A percentile compares a stretch with the other conserved stretches of the same genome.
phyloP scores from a whole-genome alignment of 2,888 invertebrate genomes.

The Andrena minutula region DNA sequence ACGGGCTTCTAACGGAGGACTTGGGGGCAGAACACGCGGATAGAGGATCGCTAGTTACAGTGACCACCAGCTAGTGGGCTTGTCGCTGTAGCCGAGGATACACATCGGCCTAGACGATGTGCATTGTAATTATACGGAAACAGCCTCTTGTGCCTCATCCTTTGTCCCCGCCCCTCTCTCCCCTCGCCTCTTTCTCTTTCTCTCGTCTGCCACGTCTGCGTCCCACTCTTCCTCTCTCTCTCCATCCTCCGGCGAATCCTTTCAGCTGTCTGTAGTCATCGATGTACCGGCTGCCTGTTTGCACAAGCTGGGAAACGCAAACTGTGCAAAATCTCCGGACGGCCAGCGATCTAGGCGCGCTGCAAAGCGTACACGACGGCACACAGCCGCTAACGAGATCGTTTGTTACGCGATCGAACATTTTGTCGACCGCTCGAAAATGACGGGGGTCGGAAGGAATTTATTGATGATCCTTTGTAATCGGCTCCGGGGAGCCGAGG shows the following conservation, averaged over 20 bases:
- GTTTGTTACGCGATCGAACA: conserved; percentile 38
- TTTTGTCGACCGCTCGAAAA: neutral
- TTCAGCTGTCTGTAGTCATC: conserved; percentile 48
- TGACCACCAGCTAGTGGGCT: conserved; percentile 66
- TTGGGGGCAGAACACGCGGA: conserved; percentile 40
- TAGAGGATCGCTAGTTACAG: conserved; percentile 51
- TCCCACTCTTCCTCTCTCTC: neutral
- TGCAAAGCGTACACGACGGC: conserved; percentile 25
- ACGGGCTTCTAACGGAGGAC: conserved; percentile 53
- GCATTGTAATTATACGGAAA: conserved; percentile 78
- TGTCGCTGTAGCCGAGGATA: conserved; percentile 74
- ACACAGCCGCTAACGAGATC: conserved; percentile 44
- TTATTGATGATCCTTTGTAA: conserved; percentile 10
- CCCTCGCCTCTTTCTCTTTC: conserved; percentile 19
- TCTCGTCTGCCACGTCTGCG: neutral
- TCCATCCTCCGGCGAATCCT: conserved; percentile 29
- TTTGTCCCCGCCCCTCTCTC: conserved; percentile 27
- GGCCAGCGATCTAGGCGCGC: conserved; percentile 36
- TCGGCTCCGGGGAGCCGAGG: neutral
- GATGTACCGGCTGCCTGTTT: conserved; percentile 52
- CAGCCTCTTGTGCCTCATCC: conserved; percentile 59
- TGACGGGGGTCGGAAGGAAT: neutral
- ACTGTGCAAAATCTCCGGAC: conserved; percentile 53
- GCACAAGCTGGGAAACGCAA: conserved; percentile 46
- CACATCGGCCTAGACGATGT: conserved; percentile 74